These are phyloP conservation scores for Steatocranus sp. DNA, from an alignment of 2,797 vertebrate species.

Conservation along the genomic window DNA sequence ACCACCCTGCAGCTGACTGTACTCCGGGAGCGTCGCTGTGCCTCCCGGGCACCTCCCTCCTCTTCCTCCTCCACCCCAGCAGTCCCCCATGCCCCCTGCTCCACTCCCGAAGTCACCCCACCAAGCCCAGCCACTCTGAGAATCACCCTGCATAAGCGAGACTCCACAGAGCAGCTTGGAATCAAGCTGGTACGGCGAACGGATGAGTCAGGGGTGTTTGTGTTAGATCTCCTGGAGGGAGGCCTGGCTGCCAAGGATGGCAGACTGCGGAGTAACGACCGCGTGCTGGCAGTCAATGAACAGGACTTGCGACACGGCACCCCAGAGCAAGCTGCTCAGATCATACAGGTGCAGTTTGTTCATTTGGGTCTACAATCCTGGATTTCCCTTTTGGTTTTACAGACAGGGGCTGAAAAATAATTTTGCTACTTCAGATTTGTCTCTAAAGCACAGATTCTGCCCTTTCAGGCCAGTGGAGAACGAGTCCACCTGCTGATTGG, in stretches of 20 bases:
- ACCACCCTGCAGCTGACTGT: conserved; percentile 89
- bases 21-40: conserved; percentile 90
- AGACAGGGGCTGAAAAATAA: neutral
- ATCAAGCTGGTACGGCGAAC: conserved; percentile 96
- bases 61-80: conserved; percentile 73
- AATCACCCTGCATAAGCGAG: conserved; percentile 89
- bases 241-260: conserved; percentile 94
- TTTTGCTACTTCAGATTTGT: neutral
- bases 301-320: conserved; percentile 95
- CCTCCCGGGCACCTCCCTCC: conserved; percentile 68
- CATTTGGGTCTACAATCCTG: neutral
- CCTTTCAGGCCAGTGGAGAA: conserved; percentile 89
- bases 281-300: conserved; percentile 92
- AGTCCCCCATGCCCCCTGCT: conserved; percentile 52
- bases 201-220: conserved; percentile 93
- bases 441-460: neutral
- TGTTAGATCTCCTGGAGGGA: conserved; percentile 93
- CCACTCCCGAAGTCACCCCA: conserved; percentile 71
- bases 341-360: conserved; percentile 84
- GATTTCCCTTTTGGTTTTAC: neutral
- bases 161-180: conserved; percentile 93
- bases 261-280: conserved; percentile 89
- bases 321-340: conserved; percentile 94
- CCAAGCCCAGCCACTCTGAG: conserved; percentile 81
- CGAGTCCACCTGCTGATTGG: conserved; percentile 89